Base-by-base conservation (phyloP, 2,113 vertebrate genomes). In the Poeciliopsis retropinna region DNA sequence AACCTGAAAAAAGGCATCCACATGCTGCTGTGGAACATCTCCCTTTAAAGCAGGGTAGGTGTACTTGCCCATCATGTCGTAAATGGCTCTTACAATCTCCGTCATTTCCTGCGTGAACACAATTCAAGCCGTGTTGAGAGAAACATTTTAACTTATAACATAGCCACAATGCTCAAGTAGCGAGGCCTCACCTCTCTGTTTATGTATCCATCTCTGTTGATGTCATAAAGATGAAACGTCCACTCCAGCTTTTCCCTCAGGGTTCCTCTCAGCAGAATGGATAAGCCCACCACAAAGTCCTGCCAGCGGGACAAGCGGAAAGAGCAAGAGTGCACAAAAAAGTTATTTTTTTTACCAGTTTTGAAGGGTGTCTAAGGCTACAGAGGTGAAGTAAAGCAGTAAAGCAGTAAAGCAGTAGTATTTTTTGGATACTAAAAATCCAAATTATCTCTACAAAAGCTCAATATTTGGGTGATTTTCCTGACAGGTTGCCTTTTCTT, bases 51-150 rank as follows among this genome's bases (percentile, higher is more conserved):
- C 97, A 1, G 98, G 98, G 47, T 98, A 98, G 0, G 98, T 99
- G 89, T 97, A 99, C 77, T 98, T 98, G 28, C 97, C 97, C 97
- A 99, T 99, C 97, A 99, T 99, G 91, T 98, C 96, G 64, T 99
- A 99, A 91, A 99, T 99, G 70, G 97, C 97, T 75, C 96, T 96
- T 82, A 99, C 97, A 0, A 99, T 99, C 92, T 98, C 97, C 64
- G 96, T 98, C 97, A 99, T 99, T 88, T 99, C 98, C 98, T 99
- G 89, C 30, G 69, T 63, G 22, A 67, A 31, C 15, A 84, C 12
- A 14, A 19, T 44, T 73, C 5, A 4, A 31, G 22, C 1, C 60
- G 27, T 29, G 11, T 3, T 57, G 31, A 61, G 17, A 60, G 41
- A 28, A 14, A 27, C 3, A 37, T 32, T 10, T 67, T 8, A 44